phyloP scores from a whole-genome alignment of 2,797 vertebrate species.

The Coregonus ussuriensis region DNA sequence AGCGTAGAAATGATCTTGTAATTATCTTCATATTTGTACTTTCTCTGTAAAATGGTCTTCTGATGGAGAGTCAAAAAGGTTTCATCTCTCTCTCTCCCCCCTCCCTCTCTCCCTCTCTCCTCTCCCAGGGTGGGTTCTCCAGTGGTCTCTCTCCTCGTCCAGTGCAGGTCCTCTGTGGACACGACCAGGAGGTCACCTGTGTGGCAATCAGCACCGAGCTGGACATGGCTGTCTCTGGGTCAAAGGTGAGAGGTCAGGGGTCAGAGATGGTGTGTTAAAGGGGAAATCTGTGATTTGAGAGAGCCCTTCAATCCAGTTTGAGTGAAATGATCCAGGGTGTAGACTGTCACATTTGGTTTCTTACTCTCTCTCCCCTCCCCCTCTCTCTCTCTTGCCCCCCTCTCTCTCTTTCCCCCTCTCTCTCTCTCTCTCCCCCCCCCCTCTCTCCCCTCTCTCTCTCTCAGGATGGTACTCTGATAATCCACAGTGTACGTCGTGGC shows the following conservation, averaged over 20 bases:
- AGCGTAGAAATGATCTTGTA: background rate
- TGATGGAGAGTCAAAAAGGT: too few relatives aligned
- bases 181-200: conserved; percentile 89
- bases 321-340: too few relatives aligned
- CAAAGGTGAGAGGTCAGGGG: conserved; percentile 80
- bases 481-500: conserved; percentile 88
- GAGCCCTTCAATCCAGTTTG: background rate
- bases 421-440: too few relatives aligned
- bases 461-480: conserved; percentile 90
- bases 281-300: background rate
- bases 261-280: background rate
- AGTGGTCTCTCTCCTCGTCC: conserved; percentile 87
- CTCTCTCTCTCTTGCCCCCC: too few relatives aligned
- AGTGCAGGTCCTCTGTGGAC: conserved; percentile 90
- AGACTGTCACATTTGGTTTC: background rate
- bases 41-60: background rate
- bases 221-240: conserved; percentile 94
- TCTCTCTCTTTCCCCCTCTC: background rate
- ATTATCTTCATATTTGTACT: background rate
- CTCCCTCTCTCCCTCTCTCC: background rate
- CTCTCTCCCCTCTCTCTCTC: background rate
- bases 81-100: too few relatives aligned
- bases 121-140: conserved; percentile 86
- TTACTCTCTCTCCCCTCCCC: background rate
- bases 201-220: conserved; percentile 97